Evolutionary conservation across 2,888 invertebrate genomes (phyloP), one percentile per base, ranked within the genome.

Genomic region (Synanthedon andrenaeformis): DNA sequence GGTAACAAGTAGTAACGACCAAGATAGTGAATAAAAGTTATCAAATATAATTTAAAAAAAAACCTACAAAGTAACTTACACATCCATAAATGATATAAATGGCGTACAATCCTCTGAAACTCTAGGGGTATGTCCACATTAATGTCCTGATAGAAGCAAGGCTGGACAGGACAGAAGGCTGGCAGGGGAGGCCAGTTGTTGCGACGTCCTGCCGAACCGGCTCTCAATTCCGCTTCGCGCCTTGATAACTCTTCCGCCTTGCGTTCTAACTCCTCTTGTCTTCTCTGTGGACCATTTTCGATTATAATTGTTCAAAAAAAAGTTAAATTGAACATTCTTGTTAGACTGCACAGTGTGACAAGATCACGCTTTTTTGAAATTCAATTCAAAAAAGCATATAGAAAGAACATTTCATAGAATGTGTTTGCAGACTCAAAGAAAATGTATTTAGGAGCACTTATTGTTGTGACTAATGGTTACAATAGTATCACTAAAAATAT

Each of bases 141-240:
- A 66, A 99, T 98, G 81, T 99, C 99, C 89, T 99, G 99, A 82
- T 99, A 99, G 88, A 99, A 99, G 81, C 99, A 99, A 0, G 99
- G 99, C 75, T 98, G 96, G 58, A 98, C 91, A 57, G 96, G 97
- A 67, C 95, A 96, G 70, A 94, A 93, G 53, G 94, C 92, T 1
- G 99, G 99, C 60, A 99, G 81, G 0, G 99, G 99, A 1, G 99
- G 99, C 98, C 98, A 99, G 86, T 99, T 99, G 80, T 99, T 98
- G 64, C 94, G 90, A 63, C 96, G 83, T 5, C 91, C 91, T 45
- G 92, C 90, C 0, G 82, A 84, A 11, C 89, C 89, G 14, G 90
- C 89, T 45, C 91, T 82, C 62, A 97, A 89, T 79, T 96, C 96
- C 62, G 97, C 96, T 77, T 97, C 97, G 67, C 96, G 91, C 62